Evolutionary conservation across 2,797 vertebrate genomes (phyloP).

Genomic region (Hydrolagus colliei): DNA sequence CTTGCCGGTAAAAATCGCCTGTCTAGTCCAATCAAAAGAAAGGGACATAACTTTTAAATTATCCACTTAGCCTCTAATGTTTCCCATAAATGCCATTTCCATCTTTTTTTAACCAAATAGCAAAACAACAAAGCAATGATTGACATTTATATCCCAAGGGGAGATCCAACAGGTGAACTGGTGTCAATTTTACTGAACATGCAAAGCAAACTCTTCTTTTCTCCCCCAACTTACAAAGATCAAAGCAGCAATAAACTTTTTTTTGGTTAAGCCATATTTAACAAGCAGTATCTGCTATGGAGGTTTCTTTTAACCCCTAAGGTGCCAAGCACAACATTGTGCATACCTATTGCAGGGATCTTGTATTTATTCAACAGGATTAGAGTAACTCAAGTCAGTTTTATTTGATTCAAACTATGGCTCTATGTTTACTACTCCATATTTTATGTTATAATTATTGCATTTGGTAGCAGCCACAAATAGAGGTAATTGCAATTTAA

Average conservation of each 20-base stretch:
- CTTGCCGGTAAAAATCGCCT: slow-evolving; percentile 8
- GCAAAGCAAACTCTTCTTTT: slow-evolving; percentile 24
- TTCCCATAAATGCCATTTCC: slow-evolving; percentile 25
- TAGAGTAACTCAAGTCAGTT: background rate
- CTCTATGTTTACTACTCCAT: slow-evolving; percentile 28
- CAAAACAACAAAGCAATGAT: slow-evolving; percentile 30
- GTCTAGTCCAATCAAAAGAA: slow-evolving; percentile 23
- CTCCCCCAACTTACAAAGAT: slow-evolving; percentile 20
- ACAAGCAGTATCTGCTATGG: slow-evolving; percentile 26
- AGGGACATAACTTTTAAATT: slow-evolving; percentile 32
- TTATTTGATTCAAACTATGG: slow-evolving; percentile 8
- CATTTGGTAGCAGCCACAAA: slow-evolving; percentile 11
- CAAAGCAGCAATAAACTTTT: slow-evolving; percentile 22
- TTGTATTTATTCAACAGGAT: background rate
- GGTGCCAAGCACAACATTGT: background rate
- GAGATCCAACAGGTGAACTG: background rate
- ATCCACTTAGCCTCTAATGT: slow-evolving; percentile 31
- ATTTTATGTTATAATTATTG: slow-evolving; percentile 30
- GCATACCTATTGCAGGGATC: background rate
- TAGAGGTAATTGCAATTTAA: slow-evolving; percentile 25
- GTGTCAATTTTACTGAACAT: slow-evolving; percentile 29
- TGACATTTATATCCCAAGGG: slow-evolving; percentile 21
- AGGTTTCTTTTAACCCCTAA: slow-evolving; percentile 28
- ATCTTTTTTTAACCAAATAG: slow-evolving; percentile 20
- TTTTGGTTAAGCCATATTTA: slow-evolving; percentile 28